Base-by-base conservation (phyloP, 2,113 vertebrate species). In the Triplophysa rosa region DNA sequence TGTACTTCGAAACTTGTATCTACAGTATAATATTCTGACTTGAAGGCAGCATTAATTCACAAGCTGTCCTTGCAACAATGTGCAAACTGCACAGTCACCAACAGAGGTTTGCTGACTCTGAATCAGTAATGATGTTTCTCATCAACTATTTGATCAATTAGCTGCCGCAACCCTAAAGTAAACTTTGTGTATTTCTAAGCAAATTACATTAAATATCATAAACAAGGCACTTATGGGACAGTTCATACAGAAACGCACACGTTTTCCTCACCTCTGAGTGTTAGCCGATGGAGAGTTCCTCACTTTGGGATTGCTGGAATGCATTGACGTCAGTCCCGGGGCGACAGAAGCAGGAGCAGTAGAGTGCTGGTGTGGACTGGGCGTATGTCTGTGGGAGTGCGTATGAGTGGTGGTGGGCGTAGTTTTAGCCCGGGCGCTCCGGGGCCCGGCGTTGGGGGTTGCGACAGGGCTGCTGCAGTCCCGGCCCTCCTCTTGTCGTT, bases 301-400 rank as follows among this genome's bases (percentile, higher is more conserved):
- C 94, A 95, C 93, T 95, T 95, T 96, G 90, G 95, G 93, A 90
- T 95, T 95, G 91, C 94, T 95, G 94, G 95, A 94, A 96, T 96
- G 95, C 95, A 95, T 96, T 95, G 95, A 95, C 94, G 92, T 94
- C 90, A 94, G 92, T 93, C 94, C 95, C 92, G 92, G 92, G 91
- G 86, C 91, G 52, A 86, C 91, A 85, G 93, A 90, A 87, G 85
- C 89, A 90, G 90, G 95, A 89, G 83, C 83, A 77, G 89, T 84
- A 92, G 93, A 92, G 94, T 91, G 93, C 91, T 90, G 91, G 92
- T 92, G 89, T 87, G 88, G 87, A 63, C 85, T 84, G 78, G 82
- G 54, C 9, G 81, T n/a, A 65, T 83, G 84, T 52, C 74, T 63
- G 75, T 78, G 80, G 7, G 80, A 69, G 70, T 80, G 81, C 1